Percentiles rank a stretch among this genome's conserved stretches.
These are phyloP conservation scores for Apus apus DNA, from an alignment of 2,113 vertebrate genomes.

Conservation along the genomic window DNA sequence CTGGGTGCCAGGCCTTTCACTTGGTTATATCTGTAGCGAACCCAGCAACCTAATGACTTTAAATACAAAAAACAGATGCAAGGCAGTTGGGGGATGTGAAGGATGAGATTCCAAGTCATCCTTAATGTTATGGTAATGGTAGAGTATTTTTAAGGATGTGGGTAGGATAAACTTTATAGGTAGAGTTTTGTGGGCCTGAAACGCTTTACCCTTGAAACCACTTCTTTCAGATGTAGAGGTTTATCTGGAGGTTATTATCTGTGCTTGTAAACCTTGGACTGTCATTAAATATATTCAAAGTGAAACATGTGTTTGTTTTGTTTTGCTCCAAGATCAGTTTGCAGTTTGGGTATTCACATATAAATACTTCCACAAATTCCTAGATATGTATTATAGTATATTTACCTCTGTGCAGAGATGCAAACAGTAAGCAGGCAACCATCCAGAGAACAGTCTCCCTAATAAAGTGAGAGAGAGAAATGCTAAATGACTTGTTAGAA, in stretches of 20 bases:
- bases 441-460: conserved; percentile 43
- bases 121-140: not conserved
- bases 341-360: not conserved
- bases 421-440: conserved; percentile 1
- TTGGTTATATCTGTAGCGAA: not conserved
- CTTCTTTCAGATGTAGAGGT: not conserved
- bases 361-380: not conserved
- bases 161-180: not conserved
- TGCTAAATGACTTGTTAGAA: not conserved
- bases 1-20: not conserved
- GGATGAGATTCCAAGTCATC: not conserved
- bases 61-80: not conserved
- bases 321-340: not conserved
- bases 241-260: not conserved
- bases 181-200: not conserved
- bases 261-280: not conserved
- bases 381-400: not conserved
- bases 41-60: not conserved
- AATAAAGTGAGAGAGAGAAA: conserved; percentile 33
- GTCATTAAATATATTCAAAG: not conserved
- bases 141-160: not conserved
- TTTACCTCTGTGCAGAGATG: conserved; percentile 52
- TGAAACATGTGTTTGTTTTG: not conserved
- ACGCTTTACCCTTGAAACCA: not conserved
- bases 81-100: not conserved